Evolutionary conservation across 2,888 invertebrate genomes (phyloP), one percentile per base, ranked within the genome.

Genomic region (Nephrotoma guestfalica): DNA sequence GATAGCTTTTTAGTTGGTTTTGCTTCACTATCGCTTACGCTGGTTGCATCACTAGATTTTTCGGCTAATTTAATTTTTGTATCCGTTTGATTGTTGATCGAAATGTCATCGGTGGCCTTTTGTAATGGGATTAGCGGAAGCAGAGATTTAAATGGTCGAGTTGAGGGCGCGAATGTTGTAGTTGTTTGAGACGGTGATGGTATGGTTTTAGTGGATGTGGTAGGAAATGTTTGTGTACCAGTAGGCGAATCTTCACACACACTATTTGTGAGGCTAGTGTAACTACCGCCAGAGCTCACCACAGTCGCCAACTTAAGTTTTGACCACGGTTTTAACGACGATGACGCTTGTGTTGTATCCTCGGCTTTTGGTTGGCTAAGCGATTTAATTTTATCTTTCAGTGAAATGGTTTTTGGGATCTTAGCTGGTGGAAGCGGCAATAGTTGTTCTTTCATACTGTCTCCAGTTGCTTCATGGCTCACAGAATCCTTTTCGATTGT

Each of bases 281-380:
- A 91, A 88, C 91, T 91, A 86, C 88, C 88, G 41, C 87, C 87
- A 85, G 91, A 90, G 86, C 91, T 91, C 88, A 91, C 90, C 41
- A 91, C 88, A 3, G 91, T 91, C 13, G 96, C 96, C 90, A 96
- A 94, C 90, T 96, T 96, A 83, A 96, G 92, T 92, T 95, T 96
- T 13, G 93, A 93, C 96, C 96, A 96, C 1, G 95, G 94, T 89
- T 94, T 94, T 89, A 90, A 90, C 86, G 90, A 89, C 86, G 90
- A 89, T 87, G 91, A 90, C 88, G 88, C 86, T 71, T 86, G 87
- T 15, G 89, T 13, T 7, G 89, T 88, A 43, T 89, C 87, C 86
- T 91, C 92, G 91, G 87, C 89, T 88, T 41, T 91, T 88, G 43
- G 87, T 83, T 83, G 88, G 86, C 90, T 91, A 84, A 93, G 89